These are phyloP conservation scores for Dryoscopus gambensis DNA, from an alignment of 2,113 vertebrate genomes.

Conservation along the genomic window DNA sequence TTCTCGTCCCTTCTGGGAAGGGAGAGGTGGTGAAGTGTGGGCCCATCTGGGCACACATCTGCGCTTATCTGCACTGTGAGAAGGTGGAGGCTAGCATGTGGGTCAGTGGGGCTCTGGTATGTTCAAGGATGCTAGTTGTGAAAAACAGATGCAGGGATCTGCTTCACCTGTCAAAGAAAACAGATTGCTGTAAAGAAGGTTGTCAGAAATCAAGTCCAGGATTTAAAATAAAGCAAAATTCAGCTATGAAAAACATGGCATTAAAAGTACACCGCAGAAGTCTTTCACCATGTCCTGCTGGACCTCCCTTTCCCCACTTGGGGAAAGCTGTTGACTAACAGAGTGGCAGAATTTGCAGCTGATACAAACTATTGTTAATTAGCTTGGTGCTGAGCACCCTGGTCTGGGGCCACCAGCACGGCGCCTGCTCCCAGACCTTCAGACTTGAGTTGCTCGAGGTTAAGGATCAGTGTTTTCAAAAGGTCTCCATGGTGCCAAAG, in stretches of 20 bases:
- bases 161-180: neutral
- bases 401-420: too few species aligned
- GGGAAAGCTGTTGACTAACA: neutral
- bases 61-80: rapidly evolving
- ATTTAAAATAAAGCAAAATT: neutral
- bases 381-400: neutral
- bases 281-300: neutral
- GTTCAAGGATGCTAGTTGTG: neutral
- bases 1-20: neutral
- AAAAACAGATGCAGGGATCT: neutral
- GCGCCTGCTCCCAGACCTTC: rapidly evolving
- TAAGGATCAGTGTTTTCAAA: neutral
- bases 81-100: neutral
- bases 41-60: rapidly evolving
- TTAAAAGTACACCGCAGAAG: neutral
- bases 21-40: neutral
- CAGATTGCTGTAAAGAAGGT: neutral
- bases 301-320: neutral
- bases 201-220: neutral
- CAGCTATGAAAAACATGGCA: neutral
- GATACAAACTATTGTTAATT: neutral
- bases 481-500: neutral
- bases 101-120: neutral
- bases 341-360: neutral
- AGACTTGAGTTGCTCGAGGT: neutral